Evolutionary conservation across 1,140 invertebrate genomes (phyloP), one percentile per base, ranked within the genome.

Genomic region (Kradibia gibbosae): DNA sequence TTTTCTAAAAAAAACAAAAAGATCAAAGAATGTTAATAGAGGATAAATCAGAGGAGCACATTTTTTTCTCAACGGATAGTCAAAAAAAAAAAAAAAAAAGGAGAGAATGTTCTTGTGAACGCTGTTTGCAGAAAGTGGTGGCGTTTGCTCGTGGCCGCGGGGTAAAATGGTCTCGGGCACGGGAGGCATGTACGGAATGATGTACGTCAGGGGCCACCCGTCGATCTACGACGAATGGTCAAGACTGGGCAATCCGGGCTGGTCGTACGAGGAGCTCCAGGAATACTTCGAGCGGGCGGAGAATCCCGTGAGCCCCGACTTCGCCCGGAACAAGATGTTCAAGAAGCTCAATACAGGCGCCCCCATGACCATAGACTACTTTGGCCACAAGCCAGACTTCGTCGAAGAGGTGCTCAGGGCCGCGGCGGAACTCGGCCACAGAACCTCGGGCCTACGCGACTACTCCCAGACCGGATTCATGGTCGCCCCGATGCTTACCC

Each of bases 241-340:
- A 10, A 89, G 90, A 7, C 91, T 94, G 82, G 98, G 98, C 13
- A 98, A 98, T 82, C 88, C 89, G 2, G 96, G 96, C 2, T 99
- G 98, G 98, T 94, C 95, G 11, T 99, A 97, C 87, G 90, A 94
- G 3, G 95, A 97, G 75, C 92, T 98, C 0, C 88, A 96, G n/a
- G 94, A 87, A 20, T 92, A 92, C 74, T 92, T 92, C 83, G 89
- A 90, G 60, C 88, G 86, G 7, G 88, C 88, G 0, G 92, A 92
- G 42, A 88, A 91, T 71, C 91, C 91, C 0, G 34, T 84, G 0
- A 80, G 86, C 17, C 86, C 85, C 39, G 85, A 42, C 28, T 87
- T 89, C 82, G 78, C 86, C 17, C 89, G 85, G 28, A 81, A 86
- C 0, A 83, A 71, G 22, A 78, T 65, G 72, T 88, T 55, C n/a